phyloP scores from a whole-genome alignment of 2,888 invertebrate genomes.

The Caenorhabditis afra region DNA sequence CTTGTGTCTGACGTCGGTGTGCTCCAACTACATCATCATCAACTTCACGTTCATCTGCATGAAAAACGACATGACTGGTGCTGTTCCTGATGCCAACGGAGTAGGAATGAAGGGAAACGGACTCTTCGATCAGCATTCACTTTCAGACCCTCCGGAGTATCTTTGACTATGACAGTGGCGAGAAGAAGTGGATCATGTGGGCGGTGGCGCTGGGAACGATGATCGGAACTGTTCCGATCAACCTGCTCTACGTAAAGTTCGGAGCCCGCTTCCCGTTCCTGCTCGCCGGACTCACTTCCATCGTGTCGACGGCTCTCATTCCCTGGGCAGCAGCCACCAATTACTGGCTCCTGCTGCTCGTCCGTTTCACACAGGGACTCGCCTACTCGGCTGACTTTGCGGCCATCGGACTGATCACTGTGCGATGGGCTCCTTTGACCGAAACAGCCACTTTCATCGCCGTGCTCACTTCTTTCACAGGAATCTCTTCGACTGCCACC shows the following conservation, averaged over 20 bases:
- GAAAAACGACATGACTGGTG: slow-evolving; percentile 60
- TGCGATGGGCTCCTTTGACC: slow-evolving; percentile 73
- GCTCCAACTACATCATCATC: slow-evolving; percentile 70
- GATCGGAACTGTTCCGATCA: slow-evolving; percentile 73
- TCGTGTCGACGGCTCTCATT: slow-evolving; percentile 59
- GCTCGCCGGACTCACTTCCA: slow-evolving; percentile 63
- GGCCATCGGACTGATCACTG: slow-evolving; percentile 68
- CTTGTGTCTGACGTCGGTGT: slow-evolving; percentile 66
- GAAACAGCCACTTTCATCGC: slow-evolving; percentile 75
- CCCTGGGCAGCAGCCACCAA: slow-evolving; percentile 62
- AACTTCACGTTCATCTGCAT: slow-evolving; percentile 75
- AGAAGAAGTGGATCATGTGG: slow-evolving; percentile 72
- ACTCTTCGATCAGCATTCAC: background rate
- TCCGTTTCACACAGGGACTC: slow-evolving; percentile 64
- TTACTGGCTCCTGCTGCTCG: slow-evolving; percentile 50
- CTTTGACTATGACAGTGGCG: slow-evolving; percentile 65
- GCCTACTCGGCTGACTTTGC: slow-evolving; percentile 69
- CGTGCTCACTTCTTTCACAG: slow-evolving; percentile 73
- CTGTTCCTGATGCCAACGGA: slow-evolving; percentile 36
- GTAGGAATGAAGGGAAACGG: background rate
- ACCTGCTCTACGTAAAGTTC: slow-evolving; percentile 68
- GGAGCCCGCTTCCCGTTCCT: slow-evolving; percentile 69
- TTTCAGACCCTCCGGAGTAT: slow-evolving; percentile 47
- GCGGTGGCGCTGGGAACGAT: slow-evolving; percentile 72
- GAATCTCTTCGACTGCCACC: slow-evolving; percentile 71